Conservation (phyloP, 2,797 vertebrate species). For the Sebastiscus tertius region DNA sequence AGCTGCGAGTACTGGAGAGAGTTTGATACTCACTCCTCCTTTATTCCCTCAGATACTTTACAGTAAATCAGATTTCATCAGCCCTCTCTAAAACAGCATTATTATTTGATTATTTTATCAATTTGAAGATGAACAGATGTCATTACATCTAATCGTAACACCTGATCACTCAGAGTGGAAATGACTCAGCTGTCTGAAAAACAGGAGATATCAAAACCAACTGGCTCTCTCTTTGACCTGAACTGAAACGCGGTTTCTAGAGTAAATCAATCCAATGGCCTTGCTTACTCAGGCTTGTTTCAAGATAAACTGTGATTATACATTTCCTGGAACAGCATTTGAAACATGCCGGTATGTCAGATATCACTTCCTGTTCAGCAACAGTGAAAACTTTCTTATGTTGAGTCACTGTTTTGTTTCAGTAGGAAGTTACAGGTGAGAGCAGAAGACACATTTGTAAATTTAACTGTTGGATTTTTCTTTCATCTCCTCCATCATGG, state of each 20-base stretch:
- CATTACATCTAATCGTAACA: neutral
- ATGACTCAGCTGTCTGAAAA: no score
- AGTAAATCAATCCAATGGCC: neutral
- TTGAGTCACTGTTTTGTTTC: neutral
- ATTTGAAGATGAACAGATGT: neutral
- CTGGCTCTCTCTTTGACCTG: neutral
- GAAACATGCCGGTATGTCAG: neutral
- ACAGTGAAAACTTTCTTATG: neutral
- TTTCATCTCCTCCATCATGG: neutral
- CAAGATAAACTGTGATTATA: neutral
- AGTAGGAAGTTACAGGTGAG: neutral
- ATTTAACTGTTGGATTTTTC: neutral
- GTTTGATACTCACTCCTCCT: neutral
- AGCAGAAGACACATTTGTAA: neutral
- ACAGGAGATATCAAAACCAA: neutral
- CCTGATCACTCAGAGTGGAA: neutral
- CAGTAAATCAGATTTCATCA: no score
- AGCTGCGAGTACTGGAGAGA: neutral
- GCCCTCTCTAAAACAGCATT: no score
- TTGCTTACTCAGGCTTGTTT: neutral
- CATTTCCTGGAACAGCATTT: neutral
- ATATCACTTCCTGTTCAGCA: neutral
- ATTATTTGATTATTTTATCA: neutral
- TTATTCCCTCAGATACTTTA: neutral
- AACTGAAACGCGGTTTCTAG: neutral